Evolutionary conservation across 2,888 invertebrate species (phyloP).

Genomic region (Chymomyza procnemis): DNA sequence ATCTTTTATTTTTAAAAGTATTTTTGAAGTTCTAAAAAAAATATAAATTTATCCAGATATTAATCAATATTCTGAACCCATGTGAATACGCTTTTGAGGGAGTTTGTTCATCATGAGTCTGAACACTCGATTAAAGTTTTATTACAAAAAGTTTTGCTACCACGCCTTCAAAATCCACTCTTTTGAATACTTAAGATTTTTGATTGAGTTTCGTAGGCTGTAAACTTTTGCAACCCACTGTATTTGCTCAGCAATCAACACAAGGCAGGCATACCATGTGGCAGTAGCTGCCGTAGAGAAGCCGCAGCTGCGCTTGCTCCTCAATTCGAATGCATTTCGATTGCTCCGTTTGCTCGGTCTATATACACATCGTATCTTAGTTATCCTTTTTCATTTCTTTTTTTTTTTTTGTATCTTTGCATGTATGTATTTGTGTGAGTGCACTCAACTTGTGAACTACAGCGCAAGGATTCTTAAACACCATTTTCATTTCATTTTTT

Average conservation of each 20-base stretch:
- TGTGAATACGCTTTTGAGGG: no score
- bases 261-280: conserved; percentile 18
- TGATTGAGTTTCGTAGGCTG: no score
- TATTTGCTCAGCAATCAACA: conserved; percentile 35
- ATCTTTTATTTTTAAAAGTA: no score
- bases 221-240: not conserved
- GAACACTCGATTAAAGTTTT: no score
- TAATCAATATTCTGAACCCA: no score
- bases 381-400: no score
- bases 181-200: no score
- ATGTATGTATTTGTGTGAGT: conserved; percentile 9
- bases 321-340: conserved; percentile 68
- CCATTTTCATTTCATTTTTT: conserved; percentile 57
- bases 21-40: no score
- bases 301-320: conserved; percentile 11
- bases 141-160: no score
- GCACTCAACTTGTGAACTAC: conserved; percentile 23
- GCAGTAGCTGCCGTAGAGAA: conserved; percentile 36
- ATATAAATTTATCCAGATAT: no score
- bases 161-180: no score
- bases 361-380: not conserved
- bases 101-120: no score
- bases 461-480: conserved; percentile 46
- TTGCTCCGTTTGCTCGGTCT: conserved; percentile 43
- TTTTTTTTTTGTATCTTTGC: not conserved